A percentile compares a stretch with the other conserved stretches of the same genome.
Conservation (phyloP, 2,113 vertebrate genomes). For the Daubentonia madagascariensis region DNA sequence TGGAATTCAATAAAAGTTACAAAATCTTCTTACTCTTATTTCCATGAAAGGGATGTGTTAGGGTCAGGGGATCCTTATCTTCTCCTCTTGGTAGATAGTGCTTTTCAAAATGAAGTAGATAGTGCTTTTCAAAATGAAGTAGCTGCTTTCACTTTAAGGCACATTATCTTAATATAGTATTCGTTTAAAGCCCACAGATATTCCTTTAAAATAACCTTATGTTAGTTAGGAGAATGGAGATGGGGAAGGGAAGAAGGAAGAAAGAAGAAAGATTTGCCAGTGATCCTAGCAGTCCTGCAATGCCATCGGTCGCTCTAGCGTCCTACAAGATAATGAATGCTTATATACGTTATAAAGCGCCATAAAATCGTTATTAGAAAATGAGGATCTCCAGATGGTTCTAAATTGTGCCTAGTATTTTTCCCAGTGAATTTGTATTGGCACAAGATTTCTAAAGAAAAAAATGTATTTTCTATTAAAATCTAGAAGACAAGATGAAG, state of each 20-base stretch:
- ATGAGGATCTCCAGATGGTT: background rate
- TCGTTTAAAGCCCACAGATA: background rate
- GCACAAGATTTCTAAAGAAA: background rate
- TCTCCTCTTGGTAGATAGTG: background rate
- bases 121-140: constrained; percentile 29
- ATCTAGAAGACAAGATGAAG: background rate
- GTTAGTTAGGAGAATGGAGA: background rate
- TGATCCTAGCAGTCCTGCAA: background rate
- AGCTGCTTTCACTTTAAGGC: constrained; percentile 29
- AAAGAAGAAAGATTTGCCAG: background rate
- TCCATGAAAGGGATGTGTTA: background rate
- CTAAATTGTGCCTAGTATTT: background rate
- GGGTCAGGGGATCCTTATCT: background rate
- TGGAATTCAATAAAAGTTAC: background rate
- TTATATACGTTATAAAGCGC: background rate
- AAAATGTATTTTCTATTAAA: background rate
- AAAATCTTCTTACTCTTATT: background rate
- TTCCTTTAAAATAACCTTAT: background rate
- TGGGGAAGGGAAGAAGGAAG: background rate
- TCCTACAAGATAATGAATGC: background rate
- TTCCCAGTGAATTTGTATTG: background rate
- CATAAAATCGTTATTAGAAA: background rate
- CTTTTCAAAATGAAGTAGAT: constrained; percentile 40
- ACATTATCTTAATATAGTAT: background rate
- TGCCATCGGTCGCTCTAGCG: background rate